phyloP scores from a whole-genome alignment of 1,140 invertebrate species.

The Telenomus remus region DNA sequence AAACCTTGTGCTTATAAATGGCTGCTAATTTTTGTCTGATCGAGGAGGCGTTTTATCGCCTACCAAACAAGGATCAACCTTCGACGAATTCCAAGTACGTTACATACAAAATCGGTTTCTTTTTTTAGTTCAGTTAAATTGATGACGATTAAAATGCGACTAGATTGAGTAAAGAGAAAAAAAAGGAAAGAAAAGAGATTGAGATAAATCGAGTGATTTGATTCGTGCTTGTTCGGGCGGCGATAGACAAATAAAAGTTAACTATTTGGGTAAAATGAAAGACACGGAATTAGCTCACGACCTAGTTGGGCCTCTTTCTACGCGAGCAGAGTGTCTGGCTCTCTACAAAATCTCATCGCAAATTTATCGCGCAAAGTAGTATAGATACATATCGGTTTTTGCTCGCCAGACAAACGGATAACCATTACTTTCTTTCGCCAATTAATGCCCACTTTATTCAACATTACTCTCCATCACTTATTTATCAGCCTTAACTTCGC shows the following conservation, averaged over 20 bases:
- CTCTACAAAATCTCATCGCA: constrained; percentile 51
- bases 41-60: too few species aligned
- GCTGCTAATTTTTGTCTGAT: too few species aligned
- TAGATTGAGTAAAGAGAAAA: too few species aligned
- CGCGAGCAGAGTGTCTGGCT: constrained; percentile 30
- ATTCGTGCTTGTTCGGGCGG: too few species aligned
- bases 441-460: constrained; percentile 44
- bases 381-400: constrained; percentile 43
- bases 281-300: constrained; percentile 63
- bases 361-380: constrained; percentile 44
- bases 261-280: constrained; percentile 16
- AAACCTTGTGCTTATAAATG: too few species aligned
- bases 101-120: too few species aligned
- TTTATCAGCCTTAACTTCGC: background rate
- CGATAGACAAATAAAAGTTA: background rate
- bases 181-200: too few species aligned
- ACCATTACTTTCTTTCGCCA: constrained; percentile 43
- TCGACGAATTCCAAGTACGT: too few species aligned
- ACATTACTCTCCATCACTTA: constrained; percentile 45
- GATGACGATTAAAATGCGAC: too few species aligned
- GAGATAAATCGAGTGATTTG: too few species aligned
- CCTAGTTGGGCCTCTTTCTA: constrained; percentile 58
- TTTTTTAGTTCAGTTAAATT: too few species aligned
- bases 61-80: too few species aligned
- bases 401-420: constrained; percentile 30